phyloP scores from a whole-genome alignment of 2,113 vertebrate species.

The Chaetodon auriga region DNA sequence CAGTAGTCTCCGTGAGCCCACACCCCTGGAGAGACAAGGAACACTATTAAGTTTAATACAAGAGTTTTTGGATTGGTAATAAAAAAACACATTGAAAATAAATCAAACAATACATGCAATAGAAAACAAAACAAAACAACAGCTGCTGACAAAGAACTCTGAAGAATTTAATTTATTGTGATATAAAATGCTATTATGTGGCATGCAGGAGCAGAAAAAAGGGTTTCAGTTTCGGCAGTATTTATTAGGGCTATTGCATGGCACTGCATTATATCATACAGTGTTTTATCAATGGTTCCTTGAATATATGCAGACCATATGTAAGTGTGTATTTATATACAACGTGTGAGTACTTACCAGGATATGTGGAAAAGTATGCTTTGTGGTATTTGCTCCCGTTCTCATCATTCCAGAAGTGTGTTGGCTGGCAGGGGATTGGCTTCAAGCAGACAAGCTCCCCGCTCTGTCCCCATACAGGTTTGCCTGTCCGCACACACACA shows the following conservation, averaged over 20 bases:
- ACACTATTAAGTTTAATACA: background rate
- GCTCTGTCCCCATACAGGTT: conserved; percentile 93
- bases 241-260: background rate
- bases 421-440: conserved; percentile 95
- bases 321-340: background rate
- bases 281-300: background rate
- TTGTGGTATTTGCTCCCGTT: conserved; percentile 94
- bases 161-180: background rate
- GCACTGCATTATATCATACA: background rate
- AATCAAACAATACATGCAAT: background rate
- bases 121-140: background rate
- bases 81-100: background rate
- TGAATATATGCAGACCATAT: background rate
- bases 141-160: background rate
- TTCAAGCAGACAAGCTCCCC: conserved; percentile 96
- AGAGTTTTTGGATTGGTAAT: background rate
- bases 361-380: conserved; percentile 94
- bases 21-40: conserved; percentile 81
- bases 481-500: conserved; percentile 82
- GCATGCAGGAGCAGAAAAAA: background rate
- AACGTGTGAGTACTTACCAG: conserved; percentile 81
- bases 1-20: conserved; percentile 98
- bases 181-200: background rate
- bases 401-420: conserved; percentile 97
- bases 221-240: background rate